Evolutionary conservation across 2,888 invertebrate genomes (phyloP).

Genomic region (Acanthopleura granulata): DNA sequence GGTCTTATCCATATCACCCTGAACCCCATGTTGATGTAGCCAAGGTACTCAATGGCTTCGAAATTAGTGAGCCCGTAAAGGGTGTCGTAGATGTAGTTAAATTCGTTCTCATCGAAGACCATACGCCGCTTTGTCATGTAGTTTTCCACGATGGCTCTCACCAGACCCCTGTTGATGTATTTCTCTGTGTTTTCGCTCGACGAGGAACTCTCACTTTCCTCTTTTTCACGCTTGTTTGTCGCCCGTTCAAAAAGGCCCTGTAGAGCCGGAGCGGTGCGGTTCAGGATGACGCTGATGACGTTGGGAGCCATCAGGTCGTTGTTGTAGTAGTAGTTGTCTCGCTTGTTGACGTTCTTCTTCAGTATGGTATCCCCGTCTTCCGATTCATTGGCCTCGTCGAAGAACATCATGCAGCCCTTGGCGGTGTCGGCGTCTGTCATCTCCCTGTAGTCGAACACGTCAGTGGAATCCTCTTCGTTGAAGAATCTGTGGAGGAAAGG

Average conservation of each 20-base stretch:
- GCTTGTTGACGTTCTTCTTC: background rate
- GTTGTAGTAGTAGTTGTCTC: background rate
- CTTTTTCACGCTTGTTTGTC: background rate
- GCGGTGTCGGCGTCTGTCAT: background rate
- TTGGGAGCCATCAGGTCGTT: conserved; percentile 3
- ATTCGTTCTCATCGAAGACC: background rate
- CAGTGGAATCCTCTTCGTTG: background rate
- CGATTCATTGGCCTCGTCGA: background rate
- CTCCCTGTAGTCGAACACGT: background rate
- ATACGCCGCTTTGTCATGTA: background rate
- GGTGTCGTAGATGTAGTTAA: background rate
- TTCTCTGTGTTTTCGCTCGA: background rate
- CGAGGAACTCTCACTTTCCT: background rate
- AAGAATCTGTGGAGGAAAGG: background rate
- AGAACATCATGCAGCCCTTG: background rate
- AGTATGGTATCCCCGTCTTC: background rate
- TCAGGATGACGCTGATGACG: conserved; percentile 7
- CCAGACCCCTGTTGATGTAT: background rate
- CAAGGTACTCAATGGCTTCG: background rate
- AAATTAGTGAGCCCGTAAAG: background rate
- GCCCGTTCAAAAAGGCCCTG: background rate
- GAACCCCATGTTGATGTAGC: conserved; percentile 7
- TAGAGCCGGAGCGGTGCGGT: background rate
- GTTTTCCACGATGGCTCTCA: background rate
- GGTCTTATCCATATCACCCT: background rate